phyloP scores from a whole-genome alignment of 2,113 vertebrate species.

The Zeus faber region DNA sequence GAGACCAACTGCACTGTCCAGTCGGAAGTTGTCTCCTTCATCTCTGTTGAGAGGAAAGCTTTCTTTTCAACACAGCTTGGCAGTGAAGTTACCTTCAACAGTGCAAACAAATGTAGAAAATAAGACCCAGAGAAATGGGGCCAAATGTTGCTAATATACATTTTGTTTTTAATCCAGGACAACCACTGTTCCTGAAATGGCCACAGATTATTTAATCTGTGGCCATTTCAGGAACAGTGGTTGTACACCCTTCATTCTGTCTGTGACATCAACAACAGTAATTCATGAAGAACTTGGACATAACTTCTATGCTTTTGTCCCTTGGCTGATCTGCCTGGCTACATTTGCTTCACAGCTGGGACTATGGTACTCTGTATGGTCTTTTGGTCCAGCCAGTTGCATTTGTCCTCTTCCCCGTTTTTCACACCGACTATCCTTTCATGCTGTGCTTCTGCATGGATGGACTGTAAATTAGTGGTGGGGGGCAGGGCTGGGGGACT shows the following conservation, averaged over 20 bases:
- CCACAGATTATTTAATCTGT: no score
- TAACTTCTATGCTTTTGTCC: no score
- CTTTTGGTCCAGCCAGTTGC: conserved; percentile 12
- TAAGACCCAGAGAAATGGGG: no score
- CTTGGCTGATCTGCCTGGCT: no score
- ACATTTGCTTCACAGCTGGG: conserved; percentile 1
- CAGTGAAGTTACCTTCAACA: background rate
- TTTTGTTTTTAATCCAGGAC: no score
- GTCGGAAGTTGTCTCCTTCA: conserved; percentile 34
- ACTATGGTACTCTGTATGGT: conserved; percentile 4
- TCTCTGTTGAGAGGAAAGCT: conserved; percentile 39
- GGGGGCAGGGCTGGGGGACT: conserved; percentile 11
- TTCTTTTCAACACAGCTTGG: conserved; percentile 1
- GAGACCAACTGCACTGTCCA: conserved; percentile 57
- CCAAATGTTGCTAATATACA: no score
- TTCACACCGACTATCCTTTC: conserved; percentile 18
- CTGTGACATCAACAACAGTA: no score
- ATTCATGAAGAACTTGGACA: no score
- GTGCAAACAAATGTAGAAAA: no score
- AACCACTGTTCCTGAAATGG: no score
- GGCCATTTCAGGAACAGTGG: no score
- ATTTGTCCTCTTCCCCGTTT: conserved; percentile 5
- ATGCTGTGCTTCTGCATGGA: conserved; percentile 22
- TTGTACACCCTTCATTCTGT: no score
- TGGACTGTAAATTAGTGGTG: conserved; percentile 2